Percentiles rank a stretch among this genome's conserved stretches.
These are phyloP conservation scores for Mirounga angustirostris DNA, from an alignment of 2,113 vertebrate genomes.

Conservation along the genomic window DNA sequence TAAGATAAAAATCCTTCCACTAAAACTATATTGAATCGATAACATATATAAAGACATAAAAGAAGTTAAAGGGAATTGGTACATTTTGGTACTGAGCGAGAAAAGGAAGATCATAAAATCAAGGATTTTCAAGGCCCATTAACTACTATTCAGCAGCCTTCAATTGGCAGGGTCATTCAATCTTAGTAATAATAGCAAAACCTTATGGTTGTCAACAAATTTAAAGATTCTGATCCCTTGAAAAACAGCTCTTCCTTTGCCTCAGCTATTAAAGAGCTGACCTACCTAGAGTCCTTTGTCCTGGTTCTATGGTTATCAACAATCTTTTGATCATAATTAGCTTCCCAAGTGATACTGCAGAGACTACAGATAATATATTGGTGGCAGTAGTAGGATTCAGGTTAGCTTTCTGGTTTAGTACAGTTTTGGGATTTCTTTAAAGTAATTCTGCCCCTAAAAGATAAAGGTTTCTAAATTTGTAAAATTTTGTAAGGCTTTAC, in stretches of 20 bases:
- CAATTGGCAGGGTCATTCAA: background rate
- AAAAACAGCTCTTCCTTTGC: background rate
- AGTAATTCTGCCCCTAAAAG: background rate
- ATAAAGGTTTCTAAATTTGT: slow-evolving; percentile 7
- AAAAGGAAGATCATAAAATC: background rate
- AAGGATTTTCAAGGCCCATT: background rate
- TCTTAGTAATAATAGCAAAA: background rate
- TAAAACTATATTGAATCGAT: background rate
- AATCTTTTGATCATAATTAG: background rate
- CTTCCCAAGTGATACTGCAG: background rate
- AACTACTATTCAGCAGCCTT: background rate
- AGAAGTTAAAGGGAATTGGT: background rate
- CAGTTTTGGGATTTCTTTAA: background rate
- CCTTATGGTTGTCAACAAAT: background rate
- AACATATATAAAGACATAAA: background rate
- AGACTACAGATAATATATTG: background rate
- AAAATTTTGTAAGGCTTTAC: background rate
- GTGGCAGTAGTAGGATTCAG: background rate
- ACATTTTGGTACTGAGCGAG: slow-evolving; percentile 3
- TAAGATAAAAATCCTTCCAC: background rate
- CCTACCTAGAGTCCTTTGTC: background rate
- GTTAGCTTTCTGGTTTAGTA: background rate
- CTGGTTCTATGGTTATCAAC: background rate
- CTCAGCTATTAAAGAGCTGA: background rate
- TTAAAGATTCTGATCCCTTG: background rate